A percentile compares a stretch with the other conserved stretches of the same genome.
phyloP scores from a whole-genome alignment of 2,888 invertebrate species.

The Microctonus aethiopoides region DNA sequence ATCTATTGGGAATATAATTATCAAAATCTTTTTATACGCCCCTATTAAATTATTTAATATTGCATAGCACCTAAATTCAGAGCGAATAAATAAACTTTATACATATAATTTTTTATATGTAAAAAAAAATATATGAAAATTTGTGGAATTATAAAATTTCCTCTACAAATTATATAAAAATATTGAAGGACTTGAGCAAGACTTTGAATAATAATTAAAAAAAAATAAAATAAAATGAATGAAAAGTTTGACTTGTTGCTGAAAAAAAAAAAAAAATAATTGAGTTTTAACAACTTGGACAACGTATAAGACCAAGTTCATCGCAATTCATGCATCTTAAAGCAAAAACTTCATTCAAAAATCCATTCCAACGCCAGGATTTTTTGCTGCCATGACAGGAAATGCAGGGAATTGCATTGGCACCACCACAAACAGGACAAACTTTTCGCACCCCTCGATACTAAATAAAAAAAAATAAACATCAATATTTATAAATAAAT shows the following conservation, averaged over 20 bases:
- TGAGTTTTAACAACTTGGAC: conserved; percentile 79
- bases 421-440: conserved; percentile 92
- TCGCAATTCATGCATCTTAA: conserved; percentile 96
- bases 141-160: neutral
- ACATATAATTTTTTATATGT: neutral
- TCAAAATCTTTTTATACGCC: no score
- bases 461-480: conserved; percentile 69
- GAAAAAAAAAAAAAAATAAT: neutral
- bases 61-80: neutral
- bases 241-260: conserved; percentile 1
- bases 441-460: conserved; percentile 83
- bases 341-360: conserved; percentile 93
- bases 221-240: neutral
- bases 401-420: conserved; percentile 88
- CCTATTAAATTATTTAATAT: neutral
- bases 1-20: no score
- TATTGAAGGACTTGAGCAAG: neutral
- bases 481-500: neutral
- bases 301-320: conserved; percentile 91
- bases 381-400: conserved; percentile 97
- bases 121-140: neutral
- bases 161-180: neutral
- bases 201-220: neutral
- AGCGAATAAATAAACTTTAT: neutral
- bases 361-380: conserved; percentile 92